These are phyloP conservation scores for Lasaia peninsularis DNA, from an alignment of 1,140 invertebrate genomes.

Conservation along the genomic window DNA sequence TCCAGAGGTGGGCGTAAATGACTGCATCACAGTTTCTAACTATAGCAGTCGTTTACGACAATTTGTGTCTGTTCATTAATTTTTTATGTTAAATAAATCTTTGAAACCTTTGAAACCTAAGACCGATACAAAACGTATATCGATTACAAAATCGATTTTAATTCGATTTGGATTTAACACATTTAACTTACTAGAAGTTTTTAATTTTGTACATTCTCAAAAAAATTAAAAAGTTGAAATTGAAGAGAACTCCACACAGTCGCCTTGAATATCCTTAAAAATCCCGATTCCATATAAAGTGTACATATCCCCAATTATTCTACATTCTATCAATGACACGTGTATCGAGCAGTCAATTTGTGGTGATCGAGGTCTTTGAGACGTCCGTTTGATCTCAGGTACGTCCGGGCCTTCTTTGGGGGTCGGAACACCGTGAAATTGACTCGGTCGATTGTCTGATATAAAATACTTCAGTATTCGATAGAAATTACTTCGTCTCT, in stretches of 20 bases:
- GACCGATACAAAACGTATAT: too few species aligned
- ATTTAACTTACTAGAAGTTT: too few species aligned
- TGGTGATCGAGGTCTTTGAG: slow-evolving; percentile 27
- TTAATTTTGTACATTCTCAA: neutral
- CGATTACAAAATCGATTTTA: too few species aligned
- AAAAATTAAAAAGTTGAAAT: too few species aligned
- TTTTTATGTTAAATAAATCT: too few species aligned
- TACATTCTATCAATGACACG: slow-evolving; percentile 7
- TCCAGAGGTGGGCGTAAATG: too few species aligned
- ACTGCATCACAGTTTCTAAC: too few species aligned
- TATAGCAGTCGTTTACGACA: too few species aligned
- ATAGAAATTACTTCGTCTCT: slow-evolving; percentile 31
- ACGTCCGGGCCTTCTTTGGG: slow-evolving; percentile 41
- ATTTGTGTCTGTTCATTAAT: too few species aligned
- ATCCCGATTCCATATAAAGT: neutral
- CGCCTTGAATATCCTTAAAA: neutral
- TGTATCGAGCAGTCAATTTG: slow-evolving; percentile 39
- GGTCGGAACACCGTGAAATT: slow-evolving; percentile 46
- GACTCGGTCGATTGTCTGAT: slow-evolving; percentile 50
- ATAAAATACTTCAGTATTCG: slow-evolving; percentile 40
- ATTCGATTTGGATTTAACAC: too few species aligned
- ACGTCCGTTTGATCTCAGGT: slow-evolving; percentile 44
- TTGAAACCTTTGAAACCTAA: too few species aligned
- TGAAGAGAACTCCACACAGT: too few species aligned
- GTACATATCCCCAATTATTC: slow-evolving; percentile 14